Evolutionary conservation across 2,888 invertebrate genomes (phyloP).

Genomic region (Cacoxenus indagator): DNA sequence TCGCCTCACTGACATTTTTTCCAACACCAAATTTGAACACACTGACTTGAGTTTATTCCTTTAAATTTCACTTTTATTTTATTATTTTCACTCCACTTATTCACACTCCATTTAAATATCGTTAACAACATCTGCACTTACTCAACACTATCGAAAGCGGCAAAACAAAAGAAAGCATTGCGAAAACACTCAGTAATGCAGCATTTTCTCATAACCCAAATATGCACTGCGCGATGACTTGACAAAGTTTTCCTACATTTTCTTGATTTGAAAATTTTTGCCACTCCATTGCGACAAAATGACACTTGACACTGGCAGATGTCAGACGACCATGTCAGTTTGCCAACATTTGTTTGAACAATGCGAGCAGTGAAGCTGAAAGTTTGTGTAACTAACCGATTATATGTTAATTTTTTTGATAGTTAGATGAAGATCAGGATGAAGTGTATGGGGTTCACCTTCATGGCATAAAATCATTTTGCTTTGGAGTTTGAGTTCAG

Average conservation of each 20-base stretch:
- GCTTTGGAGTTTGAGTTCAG: no score
- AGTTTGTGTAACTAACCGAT: no score
- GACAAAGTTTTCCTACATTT: not conserved
- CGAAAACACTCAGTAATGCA: not conserved
- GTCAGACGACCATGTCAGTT: constrained; percentile 12
- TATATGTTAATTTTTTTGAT: no score
- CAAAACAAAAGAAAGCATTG: not conserved
- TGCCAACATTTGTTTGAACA: constrained; percentile 15
- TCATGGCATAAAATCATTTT: no score
- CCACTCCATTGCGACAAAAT: not conserved
- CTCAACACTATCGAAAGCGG: not conserved
- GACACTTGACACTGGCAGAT: constrained; percentile 16
- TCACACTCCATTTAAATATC: not conserved
- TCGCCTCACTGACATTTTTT: no score
- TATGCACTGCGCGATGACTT: not conserved
- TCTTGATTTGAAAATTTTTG: not conserved
- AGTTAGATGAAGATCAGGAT: not conserved
- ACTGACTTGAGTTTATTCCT: no score
- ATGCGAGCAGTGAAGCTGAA: not conserved
- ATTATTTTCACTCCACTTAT: not conserved
- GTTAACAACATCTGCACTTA: constrained; percentile 7
- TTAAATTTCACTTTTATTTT: no score
- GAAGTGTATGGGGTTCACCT: not conserved
- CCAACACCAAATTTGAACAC: no score
- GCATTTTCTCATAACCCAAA: not conserved